Evolutionary conservation across 2,113 vertebrate species (phyloP).

Genomic region (Amazona guildingii): DNA sequence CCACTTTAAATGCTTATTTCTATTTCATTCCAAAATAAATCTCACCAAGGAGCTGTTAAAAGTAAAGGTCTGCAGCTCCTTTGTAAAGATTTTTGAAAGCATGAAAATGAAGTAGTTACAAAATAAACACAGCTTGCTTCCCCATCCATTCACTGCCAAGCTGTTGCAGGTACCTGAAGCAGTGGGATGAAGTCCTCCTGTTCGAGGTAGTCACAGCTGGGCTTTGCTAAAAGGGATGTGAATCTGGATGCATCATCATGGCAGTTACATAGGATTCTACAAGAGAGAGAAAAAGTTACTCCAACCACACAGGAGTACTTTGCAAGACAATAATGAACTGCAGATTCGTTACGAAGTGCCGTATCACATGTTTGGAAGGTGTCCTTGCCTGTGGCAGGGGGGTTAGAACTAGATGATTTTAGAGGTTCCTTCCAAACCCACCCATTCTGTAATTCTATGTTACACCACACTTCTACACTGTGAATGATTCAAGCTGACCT

Average conservation of each 20-base stretch:
- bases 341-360: neutral
- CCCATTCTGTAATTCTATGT: neutral
- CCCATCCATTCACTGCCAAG: neutral
- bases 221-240: conserved; percentile 88
- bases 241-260: conserved; percentile 94
- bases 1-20: neutral
- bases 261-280: conserved; percentile 87
- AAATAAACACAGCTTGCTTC: fast-evolving
- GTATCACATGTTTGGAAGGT: neutral
- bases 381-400: neutral
- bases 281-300: conserved; percentile 3
- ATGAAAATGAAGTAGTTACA: neutral
- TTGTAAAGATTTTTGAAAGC: neutral
- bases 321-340: neutral
- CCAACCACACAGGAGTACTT: neutral
- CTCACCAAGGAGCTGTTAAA: neutral
- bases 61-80: neutral
- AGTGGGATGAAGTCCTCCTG: conserved; percentile 97
- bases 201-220: conserved; percentile 85
- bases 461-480: neutral
- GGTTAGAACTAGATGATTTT: neutral
- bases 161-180: conserved; percentile 83
- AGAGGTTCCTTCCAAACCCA: neutral
- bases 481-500: neutral
- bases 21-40: neutral